Conservation (phyloP, 2,113 vertebrate species). For the Antechinus stuartii region DNA sequence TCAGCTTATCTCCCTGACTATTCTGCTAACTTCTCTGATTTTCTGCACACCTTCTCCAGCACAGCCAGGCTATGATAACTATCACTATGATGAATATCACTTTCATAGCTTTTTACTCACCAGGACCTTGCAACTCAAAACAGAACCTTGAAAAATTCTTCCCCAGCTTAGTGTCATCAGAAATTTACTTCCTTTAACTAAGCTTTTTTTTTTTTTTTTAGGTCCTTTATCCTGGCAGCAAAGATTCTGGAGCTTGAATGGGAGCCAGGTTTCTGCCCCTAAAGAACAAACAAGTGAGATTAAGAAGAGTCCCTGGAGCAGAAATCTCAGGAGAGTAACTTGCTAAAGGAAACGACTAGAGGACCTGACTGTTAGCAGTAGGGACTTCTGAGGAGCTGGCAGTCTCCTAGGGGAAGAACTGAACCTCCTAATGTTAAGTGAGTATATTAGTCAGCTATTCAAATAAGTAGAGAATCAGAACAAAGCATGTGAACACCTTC, state of each 20-base stretch:
- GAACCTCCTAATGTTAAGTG: not conserved
- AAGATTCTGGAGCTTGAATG: not conserved
- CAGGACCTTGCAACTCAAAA: not conserved
- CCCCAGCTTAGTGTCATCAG: not conserved
- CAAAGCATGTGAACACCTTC: not conserved
- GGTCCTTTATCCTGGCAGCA: not conserved
- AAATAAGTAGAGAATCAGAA: not conserved
- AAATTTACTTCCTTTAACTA: not conserved
- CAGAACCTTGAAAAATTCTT: not conserved
- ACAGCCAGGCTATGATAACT: not conserved
- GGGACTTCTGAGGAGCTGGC: not conserved
- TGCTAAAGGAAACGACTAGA: not conserved
- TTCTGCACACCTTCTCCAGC: not conserved
- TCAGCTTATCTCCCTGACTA: not conserved
- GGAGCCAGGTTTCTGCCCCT: not conserved
- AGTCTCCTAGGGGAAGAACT: not conserved
- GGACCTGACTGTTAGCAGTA: not conserved
- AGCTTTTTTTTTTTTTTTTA: not conserved
- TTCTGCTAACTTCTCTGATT: not conserved
- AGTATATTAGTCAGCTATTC: not conserved
- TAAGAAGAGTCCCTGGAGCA: not conserved
- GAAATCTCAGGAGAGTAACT: not conserved
- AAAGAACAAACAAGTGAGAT: not conserved
- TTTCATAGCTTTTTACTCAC: not conserved
- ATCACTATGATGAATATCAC: not conserved